Base-by-base conservation (phyloP, 2,113 vertebrate genomes). In the Nesogale talazaci region DNA sequence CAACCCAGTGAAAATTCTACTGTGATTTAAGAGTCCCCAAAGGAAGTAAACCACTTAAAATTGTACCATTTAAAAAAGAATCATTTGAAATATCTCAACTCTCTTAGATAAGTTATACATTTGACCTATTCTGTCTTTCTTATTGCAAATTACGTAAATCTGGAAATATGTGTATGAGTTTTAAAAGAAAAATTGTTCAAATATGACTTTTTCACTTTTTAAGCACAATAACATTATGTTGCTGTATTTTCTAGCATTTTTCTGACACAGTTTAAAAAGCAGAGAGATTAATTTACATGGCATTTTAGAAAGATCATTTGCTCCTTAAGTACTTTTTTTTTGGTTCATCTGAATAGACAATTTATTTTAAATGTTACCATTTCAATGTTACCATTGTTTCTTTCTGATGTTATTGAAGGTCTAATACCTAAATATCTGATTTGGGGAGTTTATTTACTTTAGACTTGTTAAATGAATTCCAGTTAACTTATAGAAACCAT, bases 51-150 rank as follows among this genome's bases (percentile, higher is more conserved):
- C 8, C 57, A 70, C 42, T 69, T 94, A 78, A 25, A 91, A 74
- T 46, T 57, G 22, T 4, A 67, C 4, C 27, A 67, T 81, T 84
- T n/a, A n/a, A n/a, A 31, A 63, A 69, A 34, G 61, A 80, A n/a
- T 15, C 12, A 79, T 31, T 86, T 91, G 23, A 95, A 94, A 78
- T 81, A 93, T 72, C 36, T 77, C 46, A 87, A 23, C 20, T 19
- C 94, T 92, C n/a, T 87, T 74, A 72, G 6, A 0, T 83, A 91
- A 89, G 6, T 91, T 85, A 79, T 36, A 63, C 56, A 85, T 63
- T 75, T 81, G 8, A 87, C 57, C 42, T 93, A 77, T 29, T 86
- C n/a, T 69, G 46, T 52, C 3, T 69, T 90, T 91, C 22, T 78
- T 57, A 27, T 25, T 87, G 31, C 2, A 95, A 80, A 56, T 67